Percentiles rank a stretch among this genome's conserved stretches.
Conservation (phyloP, 2,888 invertebrate genomes). For the Minunthozetes semirufus region DNA sequence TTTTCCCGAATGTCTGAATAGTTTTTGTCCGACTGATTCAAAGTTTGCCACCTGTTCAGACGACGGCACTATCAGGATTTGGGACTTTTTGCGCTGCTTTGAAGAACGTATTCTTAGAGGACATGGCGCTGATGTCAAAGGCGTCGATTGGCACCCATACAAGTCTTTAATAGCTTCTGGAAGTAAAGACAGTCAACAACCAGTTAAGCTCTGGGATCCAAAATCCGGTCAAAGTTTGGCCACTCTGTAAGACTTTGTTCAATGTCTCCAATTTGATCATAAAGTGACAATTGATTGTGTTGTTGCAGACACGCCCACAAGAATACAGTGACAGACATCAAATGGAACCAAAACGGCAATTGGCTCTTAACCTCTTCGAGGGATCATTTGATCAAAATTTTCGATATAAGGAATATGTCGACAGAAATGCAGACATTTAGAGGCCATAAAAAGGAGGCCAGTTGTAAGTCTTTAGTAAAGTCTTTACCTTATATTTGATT, state of each 20-base stretch:
- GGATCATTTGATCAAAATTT: conserved; percentile 92
- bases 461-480: conserved; percentile 56
- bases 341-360: conserved; percentile 99
- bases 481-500: not conserved
- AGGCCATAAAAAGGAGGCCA: conserved; percentile 98
- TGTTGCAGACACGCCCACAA: conserved; percentile 87
- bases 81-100: conserved; percentile 95
- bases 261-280: not conserved
- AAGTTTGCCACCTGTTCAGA: conserved; percentile 99
- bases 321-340: conserved; percentile 97
- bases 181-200: conserved; percentile 98
- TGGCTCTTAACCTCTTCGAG: conserved; percentile 98
- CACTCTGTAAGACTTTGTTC: conserved; percentile 63
- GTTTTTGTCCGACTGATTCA: conserved; percentile 97
- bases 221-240: conserved; percentile 89
- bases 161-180: conserved; percentile 95
- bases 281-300: conserved; percentile 23
- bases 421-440: conserved; percentile 95
- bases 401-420: conserved; percentile 91
- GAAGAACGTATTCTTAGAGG: conserved; percentile 81
- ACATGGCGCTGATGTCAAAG: conserved; percentile 97
- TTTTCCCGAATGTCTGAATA: conserved; percentile 49
- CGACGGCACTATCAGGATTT: conserved; percentile 95
- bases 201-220: conserved; percentile 98
- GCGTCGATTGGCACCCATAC: conserved; percentile 99